These are phyloP conservation scores for Pterostichus madidus DNA, from an alignment of 2,888 invertebrate genomes.

Conservation along the genomic window DNA sequence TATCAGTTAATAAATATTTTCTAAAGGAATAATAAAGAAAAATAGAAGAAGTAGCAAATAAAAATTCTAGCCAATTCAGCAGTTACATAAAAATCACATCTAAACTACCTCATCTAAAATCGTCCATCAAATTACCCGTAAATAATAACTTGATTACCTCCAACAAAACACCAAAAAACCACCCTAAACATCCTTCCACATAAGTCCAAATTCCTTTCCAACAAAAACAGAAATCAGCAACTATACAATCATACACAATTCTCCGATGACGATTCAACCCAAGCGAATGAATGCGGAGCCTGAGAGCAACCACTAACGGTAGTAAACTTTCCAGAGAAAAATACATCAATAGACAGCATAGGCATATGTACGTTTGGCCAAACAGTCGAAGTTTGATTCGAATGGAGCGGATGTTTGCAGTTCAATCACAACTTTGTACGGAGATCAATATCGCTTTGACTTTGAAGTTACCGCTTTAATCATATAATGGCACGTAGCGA, in stretches of 20 bases:
- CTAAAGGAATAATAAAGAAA: too few species aligned
- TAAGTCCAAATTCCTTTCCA: background rate
- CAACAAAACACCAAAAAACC: background rate
- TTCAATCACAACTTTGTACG: conserved; percentile 65
- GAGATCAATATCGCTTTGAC: conserved; percentile 67
- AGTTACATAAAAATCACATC: background rate
- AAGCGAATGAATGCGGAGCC: background rate
- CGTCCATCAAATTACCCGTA: conserved; percentile 40
- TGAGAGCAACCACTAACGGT: conserved; percentile 1
- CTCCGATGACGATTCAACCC: background rate
- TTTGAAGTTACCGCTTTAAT: conserved; percentile 71
- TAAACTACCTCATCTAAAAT: background rate
- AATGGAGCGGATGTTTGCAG: conserved; percentile 59
- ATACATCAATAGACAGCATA: conserved; percentile 59
- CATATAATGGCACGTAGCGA: conserved; percentile 70
- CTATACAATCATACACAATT: background rate
- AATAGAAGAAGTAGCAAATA: background rate
- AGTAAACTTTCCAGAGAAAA: conserved; percentile 29
- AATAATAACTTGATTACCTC: conserved; percentile 32
- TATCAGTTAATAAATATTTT: too few species aligned
- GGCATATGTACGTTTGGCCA: conserved; percentile 46
- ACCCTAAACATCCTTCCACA: background rate
- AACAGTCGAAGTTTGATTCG: conserved; percentile 63
- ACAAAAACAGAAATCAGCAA: conserved; percentile 10
- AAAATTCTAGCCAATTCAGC: background rate